Evolutionary conservation across 2,888 invertebrate genomes (phyloP).

Genomic region (Gryllus longicercus): DNA sequence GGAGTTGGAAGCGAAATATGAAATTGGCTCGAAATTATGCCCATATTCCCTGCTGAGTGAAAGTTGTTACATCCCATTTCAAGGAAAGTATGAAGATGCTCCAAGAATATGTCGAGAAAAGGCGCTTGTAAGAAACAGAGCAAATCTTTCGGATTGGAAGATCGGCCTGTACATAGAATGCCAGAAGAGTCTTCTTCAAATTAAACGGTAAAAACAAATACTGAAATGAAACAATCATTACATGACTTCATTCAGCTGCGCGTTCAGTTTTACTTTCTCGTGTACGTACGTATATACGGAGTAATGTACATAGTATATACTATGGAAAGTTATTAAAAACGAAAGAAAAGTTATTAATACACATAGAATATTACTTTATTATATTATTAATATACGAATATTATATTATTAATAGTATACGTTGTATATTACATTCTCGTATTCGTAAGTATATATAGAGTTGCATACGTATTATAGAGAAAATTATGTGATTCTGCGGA

Average conservation of each 20-base stretch:
- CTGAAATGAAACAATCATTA: too few species aligned
- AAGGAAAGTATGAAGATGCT: background rate
- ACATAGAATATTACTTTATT: background rate
- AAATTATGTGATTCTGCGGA: too few species aligned
- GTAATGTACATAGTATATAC: background rate
- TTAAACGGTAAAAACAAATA: too few species aligned
- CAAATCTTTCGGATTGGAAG: background rate
- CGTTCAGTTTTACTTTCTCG: background rate
- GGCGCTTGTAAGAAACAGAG: background rate
- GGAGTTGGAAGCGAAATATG: background rate
- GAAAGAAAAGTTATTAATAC: background rate
- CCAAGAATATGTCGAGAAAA: constrained; percentile 1
- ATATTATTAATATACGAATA: background rate
- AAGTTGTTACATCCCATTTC: background rate
- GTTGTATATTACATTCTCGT: too few species aligned
- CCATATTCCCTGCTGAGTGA: background rate
- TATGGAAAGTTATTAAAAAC: background rate
- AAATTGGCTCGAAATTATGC: background rate
- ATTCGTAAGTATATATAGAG: too few species aligned
- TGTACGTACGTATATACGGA: too few species aligned
- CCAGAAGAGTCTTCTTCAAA: too few species aligned
- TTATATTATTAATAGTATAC: too few species aligned
- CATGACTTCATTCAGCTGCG: too few species aligned
- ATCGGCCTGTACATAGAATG: background rate
- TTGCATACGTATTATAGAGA: too few species aligned